Base-by-base conservation (phyloP, 1,140 invertebrate species). In the Carcinoscorpius rotundicauda region DNA sequence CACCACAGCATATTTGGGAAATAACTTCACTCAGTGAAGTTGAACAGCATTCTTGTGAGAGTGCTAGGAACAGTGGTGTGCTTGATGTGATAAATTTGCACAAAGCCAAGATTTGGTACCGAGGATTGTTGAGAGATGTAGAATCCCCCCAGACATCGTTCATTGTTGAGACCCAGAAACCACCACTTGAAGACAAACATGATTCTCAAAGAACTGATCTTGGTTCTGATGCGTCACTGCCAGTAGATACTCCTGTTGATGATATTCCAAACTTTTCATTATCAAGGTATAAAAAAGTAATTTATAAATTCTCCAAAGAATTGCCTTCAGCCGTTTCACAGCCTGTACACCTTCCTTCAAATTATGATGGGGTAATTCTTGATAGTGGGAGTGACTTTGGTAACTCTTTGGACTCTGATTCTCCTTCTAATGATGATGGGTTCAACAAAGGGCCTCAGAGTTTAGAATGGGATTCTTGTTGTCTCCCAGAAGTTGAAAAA, bases 351-450 rank as follows among this genome's bases (percentile, higher is more conserved):
- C 29, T 29, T 29, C 29, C 29, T 29, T 29, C 29, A 29, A 29
- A 29, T 29, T 29, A 29, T 29, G 29, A 29, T 29, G 29, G 29
- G 29, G 29, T 29, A 57, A 57, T 11, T 57, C 48, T 60, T 5
- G 59, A 60, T 49, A 11, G 59, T 60, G 59, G 11, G 49, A 60
- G 59, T 49, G 59, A 60, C 49, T 11, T 60, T 60, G 59, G 59
- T 10, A 60, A 60, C 11, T 60, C 59, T 5, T 60, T 60, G 49
- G 59, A 60, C 3, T 49, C 59, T 50, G 59, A 60, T 4, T n/a
- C n/a, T 10, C 11, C 10, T 29, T 10, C 1, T 48, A 6, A 5
- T 50, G 59, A 60, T 10, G 49, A 48, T 49, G 10, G 59, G 10
- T 55, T n/a, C 53, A 8, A 6, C 6, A n/a, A 1, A 8, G 29